Percentiles rank a stretch among this genome's conserved stretches.
phyloP scores from a whole-genome alignment of 2,888 invertebrate genomes.

The Cantharis nigra region DNA sequence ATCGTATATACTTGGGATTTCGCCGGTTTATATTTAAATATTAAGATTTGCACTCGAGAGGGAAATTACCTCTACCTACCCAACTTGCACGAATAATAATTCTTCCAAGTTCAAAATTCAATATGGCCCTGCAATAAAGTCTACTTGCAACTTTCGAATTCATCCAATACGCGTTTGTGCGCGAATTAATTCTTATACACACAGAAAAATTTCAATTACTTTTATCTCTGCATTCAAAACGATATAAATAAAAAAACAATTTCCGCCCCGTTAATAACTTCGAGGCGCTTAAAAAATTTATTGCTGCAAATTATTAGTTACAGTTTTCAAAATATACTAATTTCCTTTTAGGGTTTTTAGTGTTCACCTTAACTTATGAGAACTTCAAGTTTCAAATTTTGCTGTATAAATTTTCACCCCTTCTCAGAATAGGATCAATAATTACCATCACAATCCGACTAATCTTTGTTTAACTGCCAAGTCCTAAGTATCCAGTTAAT shows the following conservation, averaged over 20 bases:
- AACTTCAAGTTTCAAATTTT: not conserved
- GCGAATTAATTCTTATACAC: not conserved
- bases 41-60: constrained; percentile 40
- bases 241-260: not conserved
- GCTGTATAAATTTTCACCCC: not conserved
- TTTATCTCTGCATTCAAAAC: not conserved
- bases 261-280: not conserved
- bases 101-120: constrained; percentile 29
- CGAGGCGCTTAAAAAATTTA: not conserved
- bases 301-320: not conserved
- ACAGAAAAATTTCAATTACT: not conserved
- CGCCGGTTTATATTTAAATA: constrained; percentile 41
- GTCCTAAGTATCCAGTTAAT: not conserved
- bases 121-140: constrained; percentile 19
- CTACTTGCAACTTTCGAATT: constrained; percentile 18
- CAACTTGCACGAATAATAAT: constrained; percentile 34
- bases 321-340: not conserved
- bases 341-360: not conserved
- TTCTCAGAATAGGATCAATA: not conserved
- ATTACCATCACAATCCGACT: not conserved
- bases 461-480: not conserved
- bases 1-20: constrained; percentile 31
- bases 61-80: constrained; percentile 37
- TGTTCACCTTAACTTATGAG: not conserved
- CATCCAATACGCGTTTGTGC: not conserved